Percentiles rank a stretch among this genome's conserved stretches.
phyloP scores from a whole-genome alignment of 2,113 vertebrate species.

The Scomber japonicus region DNA sequence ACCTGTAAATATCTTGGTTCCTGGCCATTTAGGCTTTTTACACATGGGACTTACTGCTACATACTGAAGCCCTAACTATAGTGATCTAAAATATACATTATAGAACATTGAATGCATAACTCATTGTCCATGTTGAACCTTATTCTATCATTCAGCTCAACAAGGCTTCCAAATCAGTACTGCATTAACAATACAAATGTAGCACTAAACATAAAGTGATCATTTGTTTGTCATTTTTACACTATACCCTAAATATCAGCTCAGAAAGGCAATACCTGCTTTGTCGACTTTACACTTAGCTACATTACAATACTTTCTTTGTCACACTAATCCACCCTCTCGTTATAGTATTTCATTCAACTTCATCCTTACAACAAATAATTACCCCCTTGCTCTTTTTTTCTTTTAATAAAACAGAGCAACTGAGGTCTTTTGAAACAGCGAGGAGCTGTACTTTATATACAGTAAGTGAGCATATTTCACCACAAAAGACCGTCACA shows the following conservation, averaged over 20 bases:
- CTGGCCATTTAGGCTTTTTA: not conserved
- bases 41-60: not conserved
- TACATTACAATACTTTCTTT: constrained; percentile 11
- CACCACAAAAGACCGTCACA: constrained; percentile 76
- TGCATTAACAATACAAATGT: not conserved
- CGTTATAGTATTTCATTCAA: constrained; percentile 32
- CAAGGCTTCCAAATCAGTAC: too few relatives aligned
- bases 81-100: too few relatives aligned
- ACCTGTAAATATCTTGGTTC: too few relatives aligned
- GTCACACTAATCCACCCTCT: constrained; percentile 34
- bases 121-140: too few relatives aligned
- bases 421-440: constrained; percentile 55
- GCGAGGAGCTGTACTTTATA: constrained; percentile 58
- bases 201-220: not conserved
- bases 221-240: not conserved
- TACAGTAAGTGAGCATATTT: constrained; percentile 70
- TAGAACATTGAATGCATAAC: not conserved
- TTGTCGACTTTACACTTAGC: not conserved
- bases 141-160: too few relatives aligned
- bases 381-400: constrained; percentile 28
- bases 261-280: constrained; percentile 5
- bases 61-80: not conserved
- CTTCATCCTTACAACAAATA: constrained; percentile 28
- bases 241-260: not conserved
- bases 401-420: constrained; percentile 44